Evolutionary conservation across 2,888 invertebrate genomes (phyloP).

Genomic region (Piscicola geometra): DNA sequence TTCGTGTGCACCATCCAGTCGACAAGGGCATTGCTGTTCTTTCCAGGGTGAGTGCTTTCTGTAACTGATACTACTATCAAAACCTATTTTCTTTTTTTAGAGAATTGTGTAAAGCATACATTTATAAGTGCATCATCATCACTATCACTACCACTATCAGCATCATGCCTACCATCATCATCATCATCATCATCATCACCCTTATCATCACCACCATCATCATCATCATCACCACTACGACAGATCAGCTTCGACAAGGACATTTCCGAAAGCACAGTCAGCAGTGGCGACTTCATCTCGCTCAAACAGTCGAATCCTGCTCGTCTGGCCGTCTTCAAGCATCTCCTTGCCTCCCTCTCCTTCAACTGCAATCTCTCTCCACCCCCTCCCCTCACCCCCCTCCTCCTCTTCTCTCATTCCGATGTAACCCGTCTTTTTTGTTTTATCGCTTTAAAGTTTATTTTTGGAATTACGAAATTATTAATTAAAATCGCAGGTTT

Average conservation of each 20-base stretch:
- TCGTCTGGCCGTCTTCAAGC: conserved; percentile 47
- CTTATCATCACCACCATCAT: not conserved
- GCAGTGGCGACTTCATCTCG: conserved; percentile 46
- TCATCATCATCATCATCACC: not conserved
- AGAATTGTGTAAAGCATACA: too few species aligned
- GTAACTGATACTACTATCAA: too few species aligned
- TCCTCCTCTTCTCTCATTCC: conserved; percentile 45
- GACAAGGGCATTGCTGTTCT: conserved; percentile 41
- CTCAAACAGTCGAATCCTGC: conserved; percentile 48
- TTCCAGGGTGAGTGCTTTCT: conserved; percentile 42
- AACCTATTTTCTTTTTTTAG: too few species aligned
- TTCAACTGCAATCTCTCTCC: conserved; percentile 46
- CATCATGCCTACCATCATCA: too few species aligned
- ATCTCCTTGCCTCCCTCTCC: conserved; percentile 47
- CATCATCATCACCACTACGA: conserved; percentile 4
- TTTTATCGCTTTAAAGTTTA: too few species aligned
- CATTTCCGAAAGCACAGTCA: conserved; percentile 48
- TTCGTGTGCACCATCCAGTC: conserved; percentile 38
- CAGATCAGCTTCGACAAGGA: conserved; percentile 49
- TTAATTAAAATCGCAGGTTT: too few species aligned
- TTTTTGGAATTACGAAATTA: too few species aligned
- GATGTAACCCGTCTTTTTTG: conserved; percentile 43
- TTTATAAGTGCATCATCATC: too few species aligned
- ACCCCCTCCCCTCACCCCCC: conserved; percentile 48
- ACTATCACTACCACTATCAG: too few species aligned